Conservation (phyloP, 1,140 invertebrate genomes). For the Amyelois transitella region DNA sequence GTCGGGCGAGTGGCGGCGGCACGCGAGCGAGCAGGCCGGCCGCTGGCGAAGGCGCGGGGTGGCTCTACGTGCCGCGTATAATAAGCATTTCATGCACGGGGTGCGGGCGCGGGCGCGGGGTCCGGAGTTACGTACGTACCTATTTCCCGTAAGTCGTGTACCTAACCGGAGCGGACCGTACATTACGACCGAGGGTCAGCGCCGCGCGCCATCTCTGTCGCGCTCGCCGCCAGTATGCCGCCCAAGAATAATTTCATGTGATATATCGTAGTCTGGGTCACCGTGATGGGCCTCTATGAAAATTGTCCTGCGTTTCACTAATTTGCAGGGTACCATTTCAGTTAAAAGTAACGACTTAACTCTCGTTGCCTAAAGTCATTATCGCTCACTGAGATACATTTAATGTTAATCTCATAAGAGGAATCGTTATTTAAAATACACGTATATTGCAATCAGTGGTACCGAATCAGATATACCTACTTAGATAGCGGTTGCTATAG, state of each 20-base stretch:
- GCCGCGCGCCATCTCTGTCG: constrained; percentile 56
- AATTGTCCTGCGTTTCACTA: constrained; percentile 22
- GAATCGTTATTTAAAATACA: constrained; percentile 12
- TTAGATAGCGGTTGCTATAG: constrained; percentile 51
- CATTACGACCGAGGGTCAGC: constrained; percentile 75
- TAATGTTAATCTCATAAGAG: background rate
- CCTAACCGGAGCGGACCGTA: constrained; percentile 75
- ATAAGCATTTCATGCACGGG: constrained; percentile 76
- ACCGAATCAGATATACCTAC: constrained; percentile 36
- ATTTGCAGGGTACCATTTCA: constrained; percentile 16
- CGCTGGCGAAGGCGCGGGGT: constrained; percentile 44
- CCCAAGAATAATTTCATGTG: constrained; percentile 63
- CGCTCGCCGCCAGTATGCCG: constrained; percentile 38
- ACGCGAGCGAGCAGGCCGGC: constrained; percentile 48
- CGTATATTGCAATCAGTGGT: constrained; percentile 19
- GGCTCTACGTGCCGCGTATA: constrained; percentile 73
- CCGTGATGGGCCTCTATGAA: constrained; percentile 46
- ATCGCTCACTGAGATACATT: background rate
- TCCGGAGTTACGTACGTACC: constrained; percentile 59
- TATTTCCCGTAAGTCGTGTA: constrained; percentile 71
- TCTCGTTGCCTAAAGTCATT: background rate
- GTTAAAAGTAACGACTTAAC: constrained; percentile 6
- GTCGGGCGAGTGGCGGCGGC: constrained; percentile 27
- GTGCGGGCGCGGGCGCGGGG: constrained; percentile 48
- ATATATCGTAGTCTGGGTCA: constrained; percentile 54